A percentile compares a stretch with the other conserved stretches of the same genome.
Evolutionary conservation across 2,888 invertebrate genomes (phyloP).

Genomic region (Emesis castigata): DNA sequence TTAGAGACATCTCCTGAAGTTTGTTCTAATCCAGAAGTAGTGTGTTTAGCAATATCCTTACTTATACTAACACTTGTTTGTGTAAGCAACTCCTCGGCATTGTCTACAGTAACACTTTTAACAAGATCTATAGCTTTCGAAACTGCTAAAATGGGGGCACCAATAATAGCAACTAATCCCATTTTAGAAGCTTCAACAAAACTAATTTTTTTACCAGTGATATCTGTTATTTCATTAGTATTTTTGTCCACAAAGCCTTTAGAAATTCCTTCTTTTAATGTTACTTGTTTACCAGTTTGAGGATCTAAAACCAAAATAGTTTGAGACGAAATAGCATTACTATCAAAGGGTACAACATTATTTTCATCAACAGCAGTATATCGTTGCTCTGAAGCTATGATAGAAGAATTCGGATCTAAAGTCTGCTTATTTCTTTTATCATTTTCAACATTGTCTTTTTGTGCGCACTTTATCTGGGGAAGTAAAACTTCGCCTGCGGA

Average conservation of each 20-base stretch:
- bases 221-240: slow-evolving; percentile 91
- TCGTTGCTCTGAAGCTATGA: slow-evolving; percentile 23
- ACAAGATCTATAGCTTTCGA: slow-evolving; percentile 91
- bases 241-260: slow-evolving; percentile 93
- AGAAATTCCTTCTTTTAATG: slow-evolving; percentile 94
- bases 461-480: too few relatives aligned
- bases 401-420: slow-evolving; percentile 1
- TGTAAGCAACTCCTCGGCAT: slow-evolving; percentile 77
- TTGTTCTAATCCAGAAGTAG: background rate
- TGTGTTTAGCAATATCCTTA: background rate
- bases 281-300: slow-evolving; percentile 90
- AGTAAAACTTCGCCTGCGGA: background rate
- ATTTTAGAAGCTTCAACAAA: slow-evolving; percentile 93
- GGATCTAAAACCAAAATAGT: slow-evolving; percentile 92
- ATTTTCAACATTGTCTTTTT: background rate
- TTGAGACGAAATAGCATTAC: slow-evolving; percentile 92
- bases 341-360: slow-evolving; percentile 92
- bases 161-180: slow-evolving; percentile 93
- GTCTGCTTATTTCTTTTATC: background rate
- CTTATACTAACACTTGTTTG: background rate
- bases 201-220: slow-evolving; percentile 90
- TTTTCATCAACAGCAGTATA: slow-evolving; percentile 86
- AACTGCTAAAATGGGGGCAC: slow-evolving; percentile 93
- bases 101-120: slow-evolving; percentile 90
- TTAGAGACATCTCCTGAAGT: too few relatives aligned